Base-by-base conservation (phyloP, 2,888 invertebrate genomes). In the Cyaniris semiargus region DNA sequence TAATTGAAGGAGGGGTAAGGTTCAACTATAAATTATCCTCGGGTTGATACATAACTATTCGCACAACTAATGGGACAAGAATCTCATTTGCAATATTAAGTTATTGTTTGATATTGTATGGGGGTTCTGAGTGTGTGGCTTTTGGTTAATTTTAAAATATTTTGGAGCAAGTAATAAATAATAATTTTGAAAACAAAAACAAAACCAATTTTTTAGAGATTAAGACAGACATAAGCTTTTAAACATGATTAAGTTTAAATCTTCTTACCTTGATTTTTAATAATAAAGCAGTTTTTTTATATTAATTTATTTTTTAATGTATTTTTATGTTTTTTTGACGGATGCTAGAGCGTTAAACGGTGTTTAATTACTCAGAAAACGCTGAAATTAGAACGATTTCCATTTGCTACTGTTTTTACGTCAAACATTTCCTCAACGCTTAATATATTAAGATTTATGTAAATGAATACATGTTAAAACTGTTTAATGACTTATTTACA, bases 1-100 rank as follows among this genome's bases (percentile, higher is more conserved):
- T 87, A 87, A 87, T 87, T 85, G 84, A 83, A 79, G 79, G 78
- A 80, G 81, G 83, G 82, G 81, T 81, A 81, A 77, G 79, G 76
- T 79, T 70, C 76, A 83, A 84, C 84, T 83, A 83, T 85, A 83
- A 83, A 83, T 84, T 82, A 84, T 81, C 81, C 82, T 81, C 80
- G 81, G 80, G 81, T 74, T 74, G 74, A 74, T 78, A 75, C 76
- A 78, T 78, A 80, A 80, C 80, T 80, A 80, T 80, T 81, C 72
- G 44, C 72, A 72, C 72, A 72, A 74, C 74, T 74, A 74, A 48
- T 74, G 74, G 74, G 74, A 74, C 74, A 74, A 23, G 74, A 74
- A 74, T 74, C 74, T 74, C 74, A 74, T 74, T 74, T 48, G 74
- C 27, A 31, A 53, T 27, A 74, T 74, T 48, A 74, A 44, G 74